Conservation (phyloP, 2,797 vertebrate species). For the Peromyscus aztecus region DNA sequence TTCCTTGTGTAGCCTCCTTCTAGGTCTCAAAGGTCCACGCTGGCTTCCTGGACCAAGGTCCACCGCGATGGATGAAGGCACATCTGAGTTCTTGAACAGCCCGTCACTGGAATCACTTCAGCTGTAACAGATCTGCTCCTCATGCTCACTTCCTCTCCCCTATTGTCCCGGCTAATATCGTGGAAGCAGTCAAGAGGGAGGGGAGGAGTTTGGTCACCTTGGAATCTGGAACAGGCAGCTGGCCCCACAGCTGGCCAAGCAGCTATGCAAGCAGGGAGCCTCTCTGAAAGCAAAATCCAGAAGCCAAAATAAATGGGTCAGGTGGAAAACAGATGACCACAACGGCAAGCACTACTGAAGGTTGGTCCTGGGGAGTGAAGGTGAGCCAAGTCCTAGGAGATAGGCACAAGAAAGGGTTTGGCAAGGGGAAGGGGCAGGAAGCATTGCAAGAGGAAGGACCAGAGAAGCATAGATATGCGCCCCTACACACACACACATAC, state of each 20-base stretch:
- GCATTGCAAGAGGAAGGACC: background rate
- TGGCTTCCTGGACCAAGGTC: background rate
- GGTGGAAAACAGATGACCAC: slow-evolving; percentile 64
- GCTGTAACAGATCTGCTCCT: background rate
- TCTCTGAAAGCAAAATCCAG: slow-evolving; percentile 65
- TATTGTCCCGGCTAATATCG: background rate
- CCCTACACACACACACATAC: background rate
- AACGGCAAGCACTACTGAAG: slow-evolving; percentile 27
- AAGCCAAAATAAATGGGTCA: slow-evolving; percentile 67
- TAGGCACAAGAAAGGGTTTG: background rate
- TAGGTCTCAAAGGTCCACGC: background rate
- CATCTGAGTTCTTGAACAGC: background rate
- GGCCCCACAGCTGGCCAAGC: slow-evolving; percentile 74
- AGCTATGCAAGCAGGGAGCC: slow-evolving; percentile 48
- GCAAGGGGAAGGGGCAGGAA: background rate
- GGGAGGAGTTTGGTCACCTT: slow-evolving; percentile 65
- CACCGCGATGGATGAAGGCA: background rate
- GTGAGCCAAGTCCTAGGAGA: slow-evolving; percentile 29
- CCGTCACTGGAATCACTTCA: background rate
- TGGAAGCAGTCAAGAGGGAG: background rate
- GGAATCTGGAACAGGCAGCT: slow-evolving; percentile 67
- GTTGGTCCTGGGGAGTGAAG: slow-evolving; percentile 48
- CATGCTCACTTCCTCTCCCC: background rate
- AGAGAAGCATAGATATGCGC: background rate
- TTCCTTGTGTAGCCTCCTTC: background rate